These are phyloP conservation scores for Acrocephalus kingi DNA, from an alignment of 2,113 vertebrate species.

Conservation along the genomic window DNA sequence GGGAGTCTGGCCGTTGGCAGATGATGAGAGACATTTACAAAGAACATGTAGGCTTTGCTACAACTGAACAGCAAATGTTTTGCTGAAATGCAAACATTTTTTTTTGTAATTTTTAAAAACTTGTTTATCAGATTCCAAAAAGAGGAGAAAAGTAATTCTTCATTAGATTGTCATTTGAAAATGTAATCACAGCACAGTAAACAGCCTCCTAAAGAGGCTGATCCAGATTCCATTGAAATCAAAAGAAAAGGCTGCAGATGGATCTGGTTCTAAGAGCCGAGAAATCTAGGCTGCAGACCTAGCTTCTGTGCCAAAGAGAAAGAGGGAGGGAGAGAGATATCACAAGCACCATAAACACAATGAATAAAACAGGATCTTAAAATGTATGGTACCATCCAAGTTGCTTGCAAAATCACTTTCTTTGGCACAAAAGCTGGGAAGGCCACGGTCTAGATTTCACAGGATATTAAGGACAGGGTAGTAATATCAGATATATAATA, in stretches of 20 bases:
- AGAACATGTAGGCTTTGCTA: background rate
- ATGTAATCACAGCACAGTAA: conserved; percentile 43
- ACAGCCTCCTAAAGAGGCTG: conserved; percentile 24
- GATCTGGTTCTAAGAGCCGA: conserved; percentile 56
- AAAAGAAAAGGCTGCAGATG: conserved; percentile 51
- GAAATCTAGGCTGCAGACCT: conserved; percentile 65
- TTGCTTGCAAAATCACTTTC: conserved; percentile 47
- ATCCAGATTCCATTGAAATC: conserved; percentile 46
- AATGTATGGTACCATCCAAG: conserved; percentile 50
- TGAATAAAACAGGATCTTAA: conserved; percentile 57
- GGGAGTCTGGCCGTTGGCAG: background rate
- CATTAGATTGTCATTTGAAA: conserved; percentile 37
- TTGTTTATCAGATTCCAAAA: conserved; percentile 41
- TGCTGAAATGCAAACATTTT: conserved; percentile 23
- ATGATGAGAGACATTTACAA: background rate
- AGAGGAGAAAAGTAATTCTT: conserved; percentile 29
- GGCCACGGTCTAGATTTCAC: conserved; percentile 51
- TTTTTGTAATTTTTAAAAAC: conserved; percentile 7
- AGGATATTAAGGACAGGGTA: conserved; percentile 66
- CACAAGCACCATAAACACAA: conserved; percentile 59
- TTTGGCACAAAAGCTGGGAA: conserved; percentile 43
- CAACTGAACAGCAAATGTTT: background rate
- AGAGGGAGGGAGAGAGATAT: background rate
- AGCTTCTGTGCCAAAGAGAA: conserved; percentile 39
- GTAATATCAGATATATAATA: conserved; percentile 54